phyloP scores from a whole-genome alignment of 1,140 invertebrate genomes.

The Grapholita molesta region DNA sequence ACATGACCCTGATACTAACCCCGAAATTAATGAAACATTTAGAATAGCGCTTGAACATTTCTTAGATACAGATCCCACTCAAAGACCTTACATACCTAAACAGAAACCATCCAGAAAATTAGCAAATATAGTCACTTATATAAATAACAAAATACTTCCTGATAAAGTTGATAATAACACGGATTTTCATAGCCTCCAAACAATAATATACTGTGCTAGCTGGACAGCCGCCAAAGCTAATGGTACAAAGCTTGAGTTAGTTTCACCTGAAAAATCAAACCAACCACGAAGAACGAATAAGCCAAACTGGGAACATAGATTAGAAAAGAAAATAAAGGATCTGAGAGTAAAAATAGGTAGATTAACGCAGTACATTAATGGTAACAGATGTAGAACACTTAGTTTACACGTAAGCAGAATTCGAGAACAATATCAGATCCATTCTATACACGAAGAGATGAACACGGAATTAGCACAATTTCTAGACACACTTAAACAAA shows the following conservation, averaged over 20 bases:
- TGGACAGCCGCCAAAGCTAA: slow-evolving; percentile 26
- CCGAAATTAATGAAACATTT: neutral
- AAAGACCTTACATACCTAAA: slow-evolving; percentile 29
- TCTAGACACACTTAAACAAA: slow-evolving; percentile 38
- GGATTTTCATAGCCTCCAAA: slow-evolving; percentile 20
- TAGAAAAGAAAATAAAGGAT: slow-evolving; percentile 19
- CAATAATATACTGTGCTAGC: slow-evolving; percentile 24
- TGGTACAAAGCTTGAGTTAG: slow-evolving; percentile 1
- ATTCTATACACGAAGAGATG: slow-evolving; percentile 26
- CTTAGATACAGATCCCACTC: slow-evolving; percentile 14
- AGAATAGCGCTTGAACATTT: neutral
- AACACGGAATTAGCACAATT: slow-evolving; percentile 15
- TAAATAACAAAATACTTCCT: slow-evolving; percentile 23
- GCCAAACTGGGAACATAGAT: slow-evolving; percentile 25
- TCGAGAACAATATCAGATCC: slow-evolving; percentile 22
- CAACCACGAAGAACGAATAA: neutral
- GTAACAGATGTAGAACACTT: slow-evolving; percentile 21
- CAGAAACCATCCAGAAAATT: slow-evolving; percentile 30
- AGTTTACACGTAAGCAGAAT: slow-evolving; percentile 21
- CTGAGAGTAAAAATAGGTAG: slow-evolving; percentile 22
- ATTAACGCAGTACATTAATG: slow-evolving; percentile 26
- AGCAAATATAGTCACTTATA: slow-evolving; percentile 12
- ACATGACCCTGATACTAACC: neutral
- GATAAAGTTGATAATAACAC: slow-evolving; percentile 19
- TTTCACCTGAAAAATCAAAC: neutral